Conservation (phyloP, 2,888 invertebrate genomes). For the Ophraella communa region DNA sequence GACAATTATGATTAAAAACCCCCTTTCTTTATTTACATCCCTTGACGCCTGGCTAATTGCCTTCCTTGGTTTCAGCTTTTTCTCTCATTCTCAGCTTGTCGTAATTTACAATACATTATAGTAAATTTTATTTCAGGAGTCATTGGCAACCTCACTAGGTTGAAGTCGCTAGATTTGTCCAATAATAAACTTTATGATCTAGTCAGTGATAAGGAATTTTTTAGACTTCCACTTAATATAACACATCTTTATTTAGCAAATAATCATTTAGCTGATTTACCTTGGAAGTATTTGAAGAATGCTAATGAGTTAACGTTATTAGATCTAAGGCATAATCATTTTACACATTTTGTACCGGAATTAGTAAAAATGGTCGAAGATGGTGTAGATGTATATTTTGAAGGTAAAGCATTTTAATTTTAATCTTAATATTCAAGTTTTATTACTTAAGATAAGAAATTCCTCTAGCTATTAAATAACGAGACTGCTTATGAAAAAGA, state of each 20-base stretch:
- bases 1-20: too few relatives aligned
- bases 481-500: too few relatives aligned
- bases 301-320: conserved; percentile 65
- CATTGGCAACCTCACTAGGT: conserved; percentile 79
- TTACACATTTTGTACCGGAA: conserved; percentile 69
- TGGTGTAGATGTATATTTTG: conserved; percentile 68
- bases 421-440: too few relatives aligned
- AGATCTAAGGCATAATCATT: conserved; percentile 72
- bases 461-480: too few relatives aligned
- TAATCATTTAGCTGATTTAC: conserved; percentile 68
- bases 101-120: too few relatives aligned
- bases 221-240: conserved; percentile 69
- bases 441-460: too few relatives aligned
- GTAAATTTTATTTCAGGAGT: conserved; percentile 71
- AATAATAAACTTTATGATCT: conserved; percentile 79
- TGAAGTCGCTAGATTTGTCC: conserved; percentile 80
- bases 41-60: too few relatives aligned
- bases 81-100: too few relatives aligned
- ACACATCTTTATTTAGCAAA: conserved; percentile 66
- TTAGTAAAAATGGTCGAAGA: conserved; percentile 69
- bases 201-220: conserved; percentile 65
- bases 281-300: conserved; percentile 67
- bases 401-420: conserved; percentile 63
- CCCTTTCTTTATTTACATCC: too few relatives aligned
- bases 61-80: too few relatives aligned